These are phyloP conservation scores for Copidosoma aretas DNA, from an alignment of 2,888 invertebrate genomes.

Conservation along the genomic window DNA sequence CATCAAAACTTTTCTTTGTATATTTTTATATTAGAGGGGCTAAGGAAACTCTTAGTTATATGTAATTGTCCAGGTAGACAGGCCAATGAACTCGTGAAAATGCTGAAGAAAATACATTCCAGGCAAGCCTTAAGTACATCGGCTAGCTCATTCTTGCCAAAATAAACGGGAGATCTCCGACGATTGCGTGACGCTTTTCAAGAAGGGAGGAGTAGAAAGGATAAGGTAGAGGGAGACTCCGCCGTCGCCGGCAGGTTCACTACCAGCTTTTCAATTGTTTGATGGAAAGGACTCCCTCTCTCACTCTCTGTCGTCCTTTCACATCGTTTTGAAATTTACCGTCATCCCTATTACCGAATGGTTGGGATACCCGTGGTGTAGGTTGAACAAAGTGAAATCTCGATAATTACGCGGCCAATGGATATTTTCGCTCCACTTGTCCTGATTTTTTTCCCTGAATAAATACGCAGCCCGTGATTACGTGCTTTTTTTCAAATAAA, in stretches of 20 bases:
- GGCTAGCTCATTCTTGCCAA: constrained; percentile 5
- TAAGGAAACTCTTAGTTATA: no score
- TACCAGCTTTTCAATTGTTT: constrained; percentile 23
- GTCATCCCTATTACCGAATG: constrained; percentile 10
- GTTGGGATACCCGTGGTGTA: not conserved
- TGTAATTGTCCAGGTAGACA: no score
- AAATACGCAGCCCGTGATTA: no score
- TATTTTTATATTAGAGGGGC: no score
- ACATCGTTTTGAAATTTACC: constrained; percentile 22
- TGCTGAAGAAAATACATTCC: no score
- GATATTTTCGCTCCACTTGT: no score
- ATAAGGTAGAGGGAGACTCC: not conserved
- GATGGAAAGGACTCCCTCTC: constrained; percentile 14
- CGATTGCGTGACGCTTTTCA: constrained; percentile 1
- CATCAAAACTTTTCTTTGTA: no score
- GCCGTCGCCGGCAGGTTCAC: constrained; percentile 17
- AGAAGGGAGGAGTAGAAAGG: not conserved
- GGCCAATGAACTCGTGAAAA: no score
- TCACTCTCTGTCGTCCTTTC: not conserved
- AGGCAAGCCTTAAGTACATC: not conserved
- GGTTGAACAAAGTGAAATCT: constrained; percentile 15
- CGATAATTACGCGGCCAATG: constrained; percentile 2
- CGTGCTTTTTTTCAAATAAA: no score
- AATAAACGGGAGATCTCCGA: constrained; percentile 4
- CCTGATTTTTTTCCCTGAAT: not conserved